Evolutionary conservation across 2,888 invertebrate species (phyloP).

Genomic region (Eudemis profundana): DNA sequence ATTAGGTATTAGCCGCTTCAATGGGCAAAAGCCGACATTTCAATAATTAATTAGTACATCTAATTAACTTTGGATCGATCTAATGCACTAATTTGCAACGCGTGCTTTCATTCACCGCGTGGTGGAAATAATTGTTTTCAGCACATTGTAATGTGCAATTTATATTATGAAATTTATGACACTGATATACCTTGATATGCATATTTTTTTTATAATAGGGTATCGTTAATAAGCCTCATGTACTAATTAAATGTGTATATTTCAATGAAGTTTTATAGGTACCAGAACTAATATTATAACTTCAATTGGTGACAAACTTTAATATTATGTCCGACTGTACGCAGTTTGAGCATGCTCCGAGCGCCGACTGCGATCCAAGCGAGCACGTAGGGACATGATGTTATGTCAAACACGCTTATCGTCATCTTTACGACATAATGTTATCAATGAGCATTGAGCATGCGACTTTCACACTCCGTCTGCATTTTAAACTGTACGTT

Average conservation of each 20-base stretch:
- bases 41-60: conserved; percentile 31
- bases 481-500: conserved; percentile 19
- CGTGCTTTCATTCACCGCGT: background rate
- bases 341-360: background rate
- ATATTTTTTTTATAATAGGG: no score
- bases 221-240: no score
- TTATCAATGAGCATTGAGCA: conserved; percentile 24
- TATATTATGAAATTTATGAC: no score
- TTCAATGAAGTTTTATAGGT: no score
- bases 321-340: background rate
- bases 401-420: conserved; percentile 49
- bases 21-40: conserved; percentile 5
- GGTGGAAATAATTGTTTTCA: background rate
- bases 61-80: conserved; percentile 25
- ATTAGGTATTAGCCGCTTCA: conserved; percentile 9
- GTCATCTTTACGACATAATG: conserved; percentile 30
- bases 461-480: conserved; percentile 23
- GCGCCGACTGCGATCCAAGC: background rate
- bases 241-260: no score
- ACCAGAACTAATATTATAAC: no score
- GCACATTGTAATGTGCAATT: background rate
- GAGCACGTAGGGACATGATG: conserved; percentile 49
- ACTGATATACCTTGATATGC: no score
- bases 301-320: background rate
- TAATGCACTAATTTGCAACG: conserved; percentile 23